Percentiles rank a stretch among this genome's conserved stretches.
These are phyloP conservation scores for Acropternis orthonyx DNA, from an alignment of 2,797 vertebrate species.

Conservation along the genomic window DNA sequence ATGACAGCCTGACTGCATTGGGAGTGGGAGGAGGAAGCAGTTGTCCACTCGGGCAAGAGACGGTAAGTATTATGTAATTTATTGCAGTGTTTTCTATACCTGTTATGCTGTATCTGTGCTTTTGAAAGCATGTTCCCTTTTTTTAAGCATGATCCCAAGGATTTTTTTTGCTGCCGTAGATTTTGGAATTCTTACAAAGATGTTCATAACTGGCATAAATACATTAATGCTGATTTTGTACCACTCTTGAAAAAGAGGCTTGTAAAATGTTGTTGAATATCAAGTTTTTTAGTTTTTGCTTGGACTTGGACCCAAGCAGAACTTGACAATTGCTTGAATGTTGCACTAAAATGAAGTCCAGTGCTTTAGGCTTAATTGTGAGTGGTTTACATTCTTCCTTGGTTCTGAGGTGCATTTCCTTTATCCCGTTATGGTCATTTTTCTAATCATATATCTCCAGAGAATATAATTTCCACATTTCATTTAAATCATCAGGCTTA, in stretches of 20 bases:
- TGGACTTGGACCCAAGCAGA: not conserved
- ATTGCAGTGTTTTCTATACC: constrained; percentile 25
- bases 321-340: not conserved
- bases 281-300: not conserved
- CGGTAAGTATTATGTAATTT: constrained; percentile 69
- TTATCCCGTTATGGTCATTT: not conserved
- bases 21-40: constrained; percentile 62
- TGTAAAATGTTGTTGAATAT: not conserved
- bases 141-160: not conserved
- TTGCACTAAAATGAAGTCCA: not conserved
- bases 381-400: not conserved
- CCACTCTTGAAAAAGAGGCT: not conserved
- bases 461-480: not conserved
- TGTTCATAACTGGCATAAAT: not conserved
- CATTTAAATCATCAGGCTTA: not conserved
- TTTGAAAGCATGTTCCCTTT: not conserved
- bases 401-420: not conserved
- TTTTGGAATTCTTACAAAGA: not conserved
- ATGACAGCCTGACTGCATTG: constrained; percentile 62
- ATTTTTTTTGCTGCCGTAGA: not conserved
- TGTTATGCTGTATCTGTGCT: not conserved
- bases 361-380: not conserved
- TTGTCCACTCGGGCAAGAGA: constrained; percentile 71
- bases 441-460: not conserved
- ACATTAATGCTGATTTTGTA: not conserved